Conservation (phyloP, 2,888 invertebrate genomes). For the Fragum whitleyi region DNA sequence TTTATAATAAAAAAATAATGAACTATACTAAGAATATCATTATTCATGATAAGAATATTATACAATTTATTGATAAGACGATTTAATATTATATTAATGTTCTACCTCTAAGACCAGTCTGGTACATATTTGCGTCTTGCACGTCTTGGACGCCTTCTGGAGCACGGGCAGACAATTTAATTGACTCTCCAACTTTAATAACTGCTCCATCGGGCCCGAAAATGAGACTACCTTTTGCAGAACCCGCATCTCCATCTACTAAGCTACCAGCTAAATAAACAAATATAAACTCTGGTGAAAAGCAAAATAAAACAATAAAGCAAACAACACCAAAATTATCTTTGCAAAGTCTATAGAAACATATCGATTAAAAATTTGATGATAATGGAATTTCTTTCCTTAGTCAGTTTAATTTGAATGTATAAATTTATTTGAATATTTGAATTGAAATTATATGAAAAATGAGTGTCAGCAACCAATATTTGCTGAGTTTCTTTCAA, state of each 20-base stretch:
- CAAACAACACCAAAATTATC: not conserved
- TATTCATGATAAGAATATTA: too few relatives aligned
- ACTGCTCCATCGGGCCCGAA: conserved; percentile 81
- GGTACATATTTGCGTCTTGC: conserved; percentile 60
- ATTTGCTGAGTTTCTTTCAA: too few relatives aligned
- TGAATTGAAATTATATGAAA: too few relatives aligned
- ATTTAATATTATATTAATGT: too few relatives aligned
- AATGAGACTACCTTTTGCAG: conserved; percentile 76
- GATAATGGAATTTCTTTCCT: not conserved
- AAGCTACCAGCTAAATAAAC: conserved; percentile 60
- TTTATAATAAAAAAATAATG: too few relatives aligned
- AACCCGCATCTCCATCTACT: conserved; percentile 62
- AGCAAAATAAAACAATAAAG: not conserved
- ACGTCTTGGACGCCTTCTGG: conserved; percentile 53
- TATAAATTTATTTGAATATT: too few relatives aligned
- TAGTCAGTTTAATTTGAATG: too few relatives aligned
- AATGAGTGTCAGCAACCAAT: too few relatives aligned
- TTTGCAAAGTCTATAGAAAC: not conserved
- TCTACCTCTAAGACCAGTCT: conserved; percentile 54
- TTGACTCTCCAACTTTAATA: conserved; percentile 78
- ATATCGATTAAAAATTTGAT: not conserved
- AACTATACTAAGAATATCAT: too few relatives aligned
- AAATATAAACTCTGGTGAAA: conserved; percentile 12
- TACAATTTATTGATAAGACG: too few relatives aligned
- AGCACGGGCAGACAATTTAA: conserved; percentile 62